Base-by-base conservation (phyloP, 2,113 vertebrate genomes). In the Xenotilapia caudafasciata region DNA sequence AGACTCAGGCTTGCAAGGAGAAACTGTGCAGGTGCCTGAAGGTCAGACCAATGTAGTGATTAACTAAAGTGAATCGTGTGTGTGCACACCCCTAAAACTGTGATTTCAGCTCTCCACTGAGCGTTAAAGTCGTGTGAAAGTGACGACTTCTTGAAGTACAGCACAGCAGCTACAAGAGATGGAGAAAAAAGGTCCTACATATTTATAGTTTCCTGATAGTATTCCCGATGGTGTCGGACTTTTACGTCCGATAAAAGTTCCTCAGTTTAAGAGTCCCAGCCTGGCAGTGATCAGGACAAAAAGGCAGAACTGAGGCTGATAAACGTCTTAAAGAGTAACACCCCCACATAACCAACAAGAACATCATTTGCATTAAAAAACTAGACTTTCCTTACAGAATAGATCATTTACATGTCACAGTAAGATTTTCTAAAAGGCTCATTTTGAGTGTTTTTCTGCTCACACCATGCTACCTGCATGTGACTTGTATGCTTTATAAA, bases 41-140 rank as follows among this genome's bases (percentile, higher is more conserved):
- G 88, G 35, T 91, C 88, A 88, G 51, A 54, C 9, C 35, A 68
- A 23, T 83, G 55, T 19, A 21, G 70, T 33, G 14, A 68, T 73
- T 15, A 54, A 85, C 70, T 79, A 86, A 84, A 87, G 60, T 75
- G 60, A 54, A 56, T 73, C 12, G 23, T 79, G 23, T 83, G 56
- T 85, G 73, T 17, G 58, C 3, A 26, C 45, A 8, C 65, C 75
- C 75, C 62, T 23, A 26, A 38, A 73, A 73, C 26, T 19, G 58
- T 55, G 47, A 82, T 26, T 79, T 51, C 79, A 26, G 49, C 7
- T 15, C 83, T 92, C 45, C 47, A 40, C 51, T 47, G 54, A 84
- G 90, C 70, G 47, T 85, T 60, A 81, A 90, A 88, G 83, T 86
- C 51, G 31, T 88, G 73, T 80, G 62, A 83, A 92, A 90, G 82